These are phyloP conservation scores for Acanthisitta chloris DNA, from an alignment of 2,113 vertebrate species.

Conservation along the genomic window DNA sequence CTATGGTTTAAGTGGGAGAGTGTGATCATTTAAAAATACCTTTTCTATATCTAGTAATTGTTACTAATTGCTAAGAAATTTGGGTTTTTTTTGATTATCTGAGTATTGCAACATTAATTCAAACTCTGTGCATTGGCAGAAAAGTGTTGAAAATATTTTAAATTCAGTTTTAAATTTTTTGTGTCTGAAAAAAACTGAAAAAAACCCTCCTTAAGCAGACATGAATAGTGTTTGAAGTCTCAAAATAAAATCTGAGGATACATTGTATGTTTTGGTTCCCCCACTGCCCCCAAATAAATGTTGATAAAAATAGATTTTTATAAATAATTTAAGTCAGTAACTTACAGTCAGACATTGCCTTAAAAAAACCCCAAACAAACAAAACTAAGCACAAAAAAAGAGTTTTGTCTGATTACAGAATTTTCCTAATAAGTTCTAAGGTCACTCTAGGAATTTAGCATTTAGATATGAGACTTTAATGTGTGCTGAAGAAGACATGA, in stretches of 20 bases:
- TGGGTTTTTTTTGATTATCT: not conserved
- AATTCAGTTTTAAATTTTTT: not conserved
- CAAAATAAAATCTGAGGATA: not conserved
- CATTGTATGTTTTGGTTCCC: fast-evolving
- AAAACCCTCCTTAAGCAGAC: not conserved
- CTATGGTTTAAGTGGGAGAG: not conserved
- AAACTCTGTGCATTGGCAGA: not conserved
- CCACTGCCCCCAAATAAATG: fast-evolving
- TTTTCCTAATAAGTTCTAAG: not conserved
- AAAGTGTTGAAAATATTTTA: not conserved
- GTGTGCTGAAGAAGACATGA: not conserved
- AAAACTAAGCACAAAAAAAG: not conserved
- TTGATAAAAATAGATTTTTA: not conserved
- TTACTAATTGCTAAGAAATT: not conserved
- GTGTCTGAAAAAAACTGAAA: not conserved
- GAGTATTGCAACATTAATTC: not conserved
- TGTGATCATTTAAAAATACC: not conserved
- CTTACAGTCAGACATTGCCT: not conserved
- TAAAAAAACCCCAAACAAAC: not conserved
- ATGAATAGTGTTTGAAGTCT: fast-evolving
- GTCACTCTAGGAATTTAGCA: not conserved
- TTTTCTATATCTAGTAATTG: not conserved
- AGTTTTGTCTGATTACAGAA: not conserved
- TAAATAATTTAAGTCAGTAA: not conserved
- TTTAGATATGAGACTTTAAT: not conserved